phyloP scores from a whole-genome alignment of 1,140 invertebrate genomes.

The Drosophila trapezifrons region DNA sequence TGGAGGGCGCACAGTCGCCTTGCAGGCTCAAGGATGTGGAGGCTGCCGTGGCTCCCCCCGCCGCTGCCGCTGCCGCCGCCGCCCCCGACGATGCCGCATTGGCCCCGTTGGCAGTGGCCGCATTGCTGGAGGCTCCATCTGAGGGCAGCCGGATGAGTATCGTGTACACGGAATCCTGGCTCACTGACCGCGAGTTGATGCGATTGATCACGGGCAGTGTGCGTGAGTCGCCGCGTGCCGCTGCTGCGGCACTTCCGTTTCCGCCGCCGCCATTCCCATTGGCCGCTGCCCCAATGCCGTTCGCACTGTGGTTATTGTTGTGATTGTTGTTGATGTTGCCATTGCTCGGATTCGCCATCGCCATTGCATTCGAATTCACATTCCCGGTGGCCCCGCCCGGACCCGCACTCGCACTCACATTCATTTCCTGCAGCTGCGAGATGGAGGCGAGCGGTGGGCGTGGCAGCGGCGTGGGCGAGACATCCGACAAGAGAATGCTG shows the following conservation, averaged over 20 bases:
- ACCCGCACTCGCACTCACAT: conserved; percentile 23
- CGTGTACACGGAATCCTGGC: conserved; percentile 93
- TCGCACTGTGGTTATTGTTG: conserved; percentile 31
- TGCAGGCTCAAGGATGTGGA: conserved; percentile 35
- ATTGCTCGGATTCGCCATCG: conserved; percentile 6
- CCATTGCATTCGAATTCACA: conserved; percentile 8
- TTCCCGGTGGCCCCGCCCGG: conserved; percentile 8
- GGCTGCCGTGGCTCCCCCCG: conserved; percentile 75
- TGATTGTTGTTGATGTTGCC: conserved; percentile 42
- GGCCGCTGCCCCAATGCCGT: conserved; percentile 17
- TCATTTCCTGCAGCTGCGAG: conserved; percentile 81
- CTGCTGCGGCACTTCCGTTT: conserved; percentile 34
- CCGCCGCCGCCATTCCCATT: conserved; percentile 26
- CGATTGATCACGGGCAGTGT: conserved; percentile 84
- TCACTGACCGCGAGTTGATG: conserved; percentile 86
- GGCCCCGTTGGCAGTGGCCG: conserved; percentile 78
- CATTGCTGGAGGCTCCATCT: conserved; percentile 84
- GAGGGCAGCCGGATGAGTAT: conserved; percentile 94
- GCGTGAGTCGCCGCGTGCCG: conserved; percentile 85
- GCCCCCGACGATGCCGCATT: conserved; percentile 43
- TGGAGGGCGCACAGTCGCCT: conserved; percentile 86
- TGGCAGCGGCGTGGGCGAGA: conserved; percentile 77
- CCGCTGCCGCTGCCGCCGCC: conserved; percentile 83
- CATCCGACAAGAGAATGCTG: conserved; percentile 81
- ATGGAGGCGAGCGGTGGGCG: conserved; percentile 78